A percentile compares a stretch with the other conserved stretches of the same genome.
phyloP scores from a whole-genome alignment of 2,113 vertebrate genomes.

The Peromyscus maniculatus region DNA sequence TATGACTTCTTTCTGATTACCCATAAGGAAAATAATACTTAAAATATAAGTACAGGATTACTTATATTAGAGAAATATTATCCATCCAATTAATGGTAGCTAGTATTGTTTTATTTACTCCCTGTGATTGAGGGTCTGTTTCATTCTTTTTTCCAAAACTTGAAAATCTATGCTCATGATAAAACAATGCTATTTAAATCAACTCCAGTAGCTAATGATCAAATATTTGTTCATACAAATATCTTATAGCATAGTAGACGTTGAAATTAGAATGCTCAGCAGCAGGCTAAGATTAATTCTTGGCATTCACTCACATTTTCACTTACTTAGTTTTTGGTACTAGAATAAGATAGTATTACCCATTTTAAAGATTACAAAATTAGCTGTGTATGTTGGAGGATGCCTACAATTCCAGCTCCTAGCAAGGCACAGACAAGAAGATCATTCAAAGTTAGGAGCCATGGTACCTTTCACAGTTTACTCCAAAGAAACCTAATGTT shows the following conservation, averaged over 20 bases:
- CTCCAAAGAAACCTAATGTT: not conserved
- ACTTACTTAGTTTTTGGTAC: not conserved
- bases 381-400: not conserved
- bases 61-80: not conserved
- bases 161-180: not conserved
- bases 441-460: not conserved
- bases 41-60: not conserved
- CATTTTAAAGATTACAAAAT: not conserved
- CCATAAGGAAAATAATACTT: slow-evolving; percentile 6
- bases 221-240: not conserved
- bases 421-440: not conserved
- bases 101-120: not conserved
- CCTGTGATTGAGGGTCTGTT: not conserved
- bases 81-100: not conserved
- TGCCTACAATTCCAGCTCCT: not conserved
- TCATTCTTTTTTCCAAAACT: not conserved
- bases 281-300: not conserved
- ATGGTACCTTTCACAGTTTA: not conserved
- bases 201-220: not conserved
- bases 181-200: not conserved
- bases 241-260: not conserved
- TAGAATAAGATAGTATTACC: not conserved
- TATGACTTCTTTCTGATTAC: not conserved
- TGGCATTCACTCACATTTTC: not conserved
- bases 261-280: not conserved